Evolutionary conservation across 2,888 invertebrate species (phyloP), one percentile per base, ranked within the genome.

Genomic region (Exocentrus adspersus): DNA sequence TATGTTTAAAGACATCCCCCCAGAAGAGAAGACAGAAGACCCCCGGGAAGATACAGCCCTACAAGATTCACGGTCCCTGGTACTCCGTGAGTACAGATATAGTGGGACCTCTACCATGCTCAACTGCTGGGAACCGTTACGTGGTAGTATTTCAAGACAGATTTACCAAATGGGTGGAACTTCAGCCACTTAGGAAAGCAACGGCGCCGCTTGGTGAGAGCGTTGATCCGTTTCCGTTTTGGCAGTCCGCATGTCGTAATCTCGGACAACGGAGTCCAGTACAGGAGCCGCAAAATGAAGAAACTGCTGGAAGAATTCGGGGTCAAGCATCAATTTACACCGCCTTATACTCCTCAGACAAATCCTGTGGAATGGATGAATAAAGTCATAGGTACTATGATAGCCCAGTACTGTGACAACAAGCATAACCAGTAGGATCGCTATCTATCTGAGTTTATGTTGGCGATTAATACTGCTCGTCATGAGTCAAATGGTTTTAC

Each of bases 351-450:
- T 1, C 4, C 45, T 1, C 0, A 3, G n/a, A 1, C 4, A 10
- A 7, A 78, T 77, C 0, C n/a, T n/a, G n/a, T n/a, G n/a, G n/a
- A n/a, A n/a, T n/a, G n/a, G n/a, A n/a, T n/a, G n/a, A n/a, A n/a
- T n/a, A n/a, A n/a, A n/a, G n/a, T n/a, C n/a, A n/a, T n/a, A n/a
- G n/a, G n/a, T n/a, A n/a, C n/a, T n/a, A 79, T 80, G 75, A 74
- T 80, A 0, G 66, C 76, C 0, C 67, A 76, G 19, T 78, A 68
- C 24, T 72, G 77, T 2, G 64, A 68, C 0, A 42, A 62, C 0
- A 63, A 78, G 21, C 79, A 80, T 12, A 61, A 70, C 9, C 48
- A 63, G 9, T 77, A 75, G 76, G 77, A 77, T 51, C 21, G 59
- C 5, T 20, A 65, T 7, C 12, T 77, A 6, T 42, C 65, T 1